These are phyloP conservation scores for Drepana arcuata DNA, from an alignment of 1,140 invertebrate species.

Conservation along the genomic window DNA sequence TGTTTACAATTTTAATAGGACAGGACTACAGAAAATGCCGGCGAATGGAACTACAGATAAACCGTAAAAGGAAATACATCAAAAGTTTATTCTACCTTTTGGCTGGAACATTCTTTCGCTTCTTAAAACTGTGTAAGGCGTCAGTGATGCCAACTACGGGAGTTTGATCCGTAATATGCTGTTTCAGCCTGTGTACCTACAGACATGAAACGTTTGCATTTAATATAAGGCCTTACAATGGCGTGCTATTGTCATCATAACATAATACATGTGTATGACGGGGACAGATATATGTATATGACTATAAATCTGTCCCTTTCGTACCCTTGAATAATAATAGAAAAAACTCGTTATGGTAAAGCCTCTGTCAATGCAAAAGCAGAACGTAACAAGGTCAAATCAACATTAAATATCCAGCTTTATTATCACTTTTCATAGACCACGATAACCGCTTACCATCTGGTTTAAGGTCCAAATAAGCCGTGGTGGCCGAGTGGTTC, in stretches of 20 bases:
- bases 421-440: no score
- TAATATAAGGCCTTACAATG: no score
- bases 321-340: background rate
- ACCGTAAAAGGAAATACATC: background rate
- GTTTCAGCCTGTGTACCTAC: conserved; percentile 44
- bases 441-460: no score
- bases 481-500: no score
- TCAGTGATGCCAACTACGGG: conserved; percentile 37
- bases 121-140: conserved; percentile 41
- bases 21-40: no score
- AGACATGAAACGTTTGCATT: no score
- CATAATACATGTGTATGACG: background rate
- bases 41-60: no score
- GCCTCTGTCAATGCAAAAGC: no score
- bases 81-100: background rate
- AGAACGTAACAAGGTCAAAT: no score
- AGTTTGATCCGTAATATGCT: conserved; percentile 40
- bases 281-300: background rate
- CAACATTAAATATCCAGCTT: no score
- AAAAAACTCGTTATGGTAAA: background rate
- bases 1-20: background rate
- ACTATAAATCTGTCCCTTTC: background rate
- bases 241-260: conserved; percentile 1
- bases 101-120: background rate
- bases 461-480: no score